These are phyloP conservation scores for Platysteira castanea DNA, from an alignment of 2,113 vertebrate species.

Conservation along the genomic window DNA sequence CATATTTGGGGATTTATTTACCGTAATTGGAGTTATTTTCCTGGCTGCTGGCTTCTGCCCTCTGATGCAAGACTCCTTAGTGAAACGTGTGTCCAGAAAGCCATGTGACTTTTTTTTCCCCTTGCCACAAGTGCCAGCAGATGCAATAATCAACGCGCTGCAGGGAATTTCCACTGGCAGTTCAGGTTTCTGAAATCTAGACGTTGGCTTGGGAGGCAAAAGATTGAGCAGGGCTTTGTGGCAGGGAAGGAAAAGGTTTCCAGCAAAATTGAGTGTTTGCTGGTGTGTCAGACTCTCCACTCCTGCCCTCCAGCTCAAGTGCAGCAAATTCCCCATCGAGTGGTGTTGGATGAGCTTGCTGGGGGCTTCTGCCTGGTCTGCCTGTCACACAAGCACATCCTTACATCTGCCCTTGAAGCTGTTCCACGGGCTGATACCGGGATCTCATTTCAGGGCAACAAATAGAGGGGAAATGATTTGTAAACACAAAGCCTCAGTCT, in stretches of 20 bases:
- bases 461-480: constrained; percentile 54
- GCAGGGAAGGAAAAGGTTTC: constrained; percentile 31
- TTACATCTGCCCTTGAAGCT: constrained; percentile 34
- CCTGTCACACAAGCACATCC: constrained; percentile 48
- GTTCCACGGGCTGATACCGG: constrained; percentile 53
- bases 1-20: constrained; percentile 75
- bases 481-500: constrained; percentile 61
- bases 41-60: constrained; percentile 64
- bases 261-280: background rate
- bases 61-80: constrained; percentile 54
- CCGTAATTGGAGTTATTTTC: constrained; percentile 71
- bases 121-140: constrained; percentile 74
- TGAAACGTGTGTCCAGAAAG: constrained; percentile 65
- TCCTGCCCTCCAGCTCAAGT: constrained; percentile 50
- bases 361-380: constrained; percentile 47
- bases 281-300: constrained; percentile 28
- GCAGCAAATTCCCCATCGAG: background rate
- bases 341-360: background rate
- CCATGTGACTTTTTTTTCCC: constrained; percentile 64
- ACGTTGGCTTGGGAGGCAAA: constrained; percentile 67
- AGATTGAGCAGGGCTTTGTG: constrained; percentile 65
- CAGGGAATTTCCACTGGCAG: constrained; percentile 75
- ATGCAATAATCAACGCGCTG: constrained; percentile 64
- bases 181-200: constrained; percentile 74
- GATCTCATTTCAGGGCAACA: constrained; percentile 62